These are phyloP conservation scores for Ochropleura plecta DNA, from an alignment of 2,888 invertebrate genomes.

Conservation along the genomic window DNA sequence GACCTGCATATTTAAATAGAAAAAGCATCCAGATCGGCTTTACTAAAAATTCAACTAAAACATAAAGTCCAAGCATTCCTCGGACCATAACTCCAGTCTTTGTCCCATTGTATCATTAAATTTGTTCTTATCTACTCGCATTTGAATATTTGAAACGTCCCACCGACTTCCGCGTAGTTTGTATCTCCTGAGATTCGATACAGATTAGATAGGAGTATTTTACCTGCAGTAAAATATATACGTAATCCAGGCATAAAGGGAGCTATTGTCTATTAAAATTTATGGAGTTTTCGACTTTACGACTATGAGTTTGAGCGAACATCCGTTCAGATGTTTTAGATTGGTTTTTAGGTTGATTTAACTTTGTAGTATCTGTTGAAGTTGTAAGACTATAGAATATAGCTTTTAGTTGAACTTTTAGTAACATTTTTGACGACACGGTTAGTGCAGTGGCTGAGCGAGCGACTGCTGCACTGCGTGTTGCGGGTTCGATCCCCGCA, in stretches of 20 bases:
- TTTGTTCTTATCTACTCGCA: conserved; percentile 73
- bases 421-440: background rate
- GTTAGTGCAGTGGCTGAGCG: no score
- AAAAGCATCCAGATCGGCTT: background rate
- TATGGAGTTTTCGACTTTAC: conserved; percentile 60
- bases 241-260: conserved; percentile 66
- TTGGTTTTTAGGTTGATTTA: conserved; percentile 22
- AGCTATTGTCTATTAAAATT: conserved; percentile 66
- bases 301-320: conserved; percentile 55
- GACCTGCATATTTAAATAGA: background rate
- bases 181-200: conserved; percentile 66
- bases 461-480: no score
- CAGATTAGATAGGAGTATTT: conserved; percentile 66
- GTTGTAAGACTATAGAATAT: background rate
- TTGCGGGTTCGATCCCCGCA: no score
- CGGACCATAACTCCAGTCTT: conserved; percentile 39
- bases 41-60: background rate
- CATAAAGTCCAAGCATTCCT: conserved; percentile 25
- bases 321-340: conserved; percentile 47
- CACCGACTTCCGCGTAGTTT: conserved; percentile 68
- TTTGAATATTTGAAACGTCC: conserved; percentile 75
- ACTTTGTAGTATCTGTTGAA: background rate
- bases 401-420: background rate
- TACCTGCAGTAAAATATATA: conserved; percentile 70
- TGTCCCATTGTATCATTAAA: conserved; percentile 70